These are phyloP conservation scores for Setipinna tenuifilis DNA, from an alignment of 2,797 vertebrate species.

Conservation along the genomic window DNA sequence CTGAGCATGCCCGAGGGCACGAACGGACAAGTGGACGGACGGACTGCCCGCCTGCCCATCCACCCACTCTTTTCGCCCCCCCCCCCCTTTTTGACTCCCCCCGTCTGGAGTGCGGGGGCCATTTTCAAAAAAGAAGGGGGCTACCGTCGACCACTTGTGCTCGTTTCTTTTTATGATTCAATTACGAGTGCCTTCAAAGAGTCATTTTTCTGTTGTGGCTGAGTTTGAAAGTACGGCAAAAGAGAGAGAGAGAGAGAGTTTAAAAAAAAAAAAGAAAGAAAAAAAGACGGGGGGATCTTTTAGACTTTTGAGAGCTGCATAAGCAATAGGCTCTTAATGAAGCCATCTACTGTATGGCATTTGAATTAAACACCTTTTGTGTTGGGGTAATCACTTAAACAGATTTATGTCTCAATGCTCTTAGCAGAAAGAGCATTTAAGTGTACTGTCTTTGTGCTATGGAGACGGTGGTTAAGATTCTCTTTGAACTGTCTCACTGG, in stretches of 20 bases:
- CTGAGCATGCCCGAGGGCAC: not conserved
- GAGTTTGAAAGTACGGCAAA: not conserved
- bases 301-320: slow-evolving; percentile 59
- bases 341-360: not conserved
- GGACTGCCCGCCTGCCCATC: too few species aligned
- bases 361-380: slow-evolving; percentile 27
- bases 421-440: slow-evolving; percentile 21
- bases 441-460: slow-evolving; percentile 17
- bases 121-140: not conserved
- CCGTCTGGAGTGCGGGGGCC: not conserved
- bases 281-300: slow-evolving; percentile 64
- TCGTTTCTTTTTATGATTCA: slow-evolving; percentile 13
- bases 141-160: not conserved
- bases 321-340: slow-evolving; percentile 57
- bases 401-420: slow-evolving; percentile 16
- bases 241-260: too few species aligned
- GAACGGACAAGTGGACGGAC: too few species aligned
- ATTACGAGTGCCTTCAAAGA: slow-evolving; percentile 18
- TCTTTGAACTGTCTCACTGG: slow-evolving; percentile 30
- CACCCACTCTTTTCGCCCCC: too few species aligned
- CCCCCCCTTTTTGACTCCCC: not conserved
- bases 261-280: not conserved
- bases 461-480: slow-evolving; percentile 19
- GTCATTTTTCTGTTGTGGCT: not conserved
- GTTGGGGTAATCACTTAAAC: slow-evolving; percentile 13